Evolutionary conservation across 2,113 vertebrate species (phyloP), one percentile per base, ranked within the genome.

Genomic region (Raja brachyura): DNA sequence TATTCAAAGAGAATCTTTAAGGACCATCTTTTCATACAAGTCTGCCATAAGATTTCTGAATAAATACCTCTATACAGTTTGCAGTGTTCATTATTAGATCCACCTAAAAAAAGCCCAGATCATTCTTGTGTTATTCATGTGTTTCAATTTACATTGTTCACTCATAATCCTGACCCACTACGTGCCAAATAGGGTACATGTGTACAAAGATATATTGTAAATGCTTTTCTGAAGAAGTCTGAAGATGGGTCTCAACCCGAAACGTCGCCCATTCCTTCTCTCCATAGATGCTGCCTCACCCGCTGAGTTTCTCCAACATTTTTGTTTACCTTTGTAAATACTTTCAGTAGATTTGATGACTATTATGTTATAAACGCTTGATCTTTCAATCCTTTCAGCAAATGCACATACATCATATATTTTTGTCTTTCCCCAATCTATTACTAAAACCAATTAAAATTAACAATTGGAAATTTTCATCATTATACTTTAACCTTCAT

Each of bases 401-500:
- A 66, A 16, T 33, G 3, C 14, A 6, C n/a, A 90, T 9, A 14
- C 31, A 54, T 92, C 20, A 92, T 25, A 48, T 10, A 25, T 22
- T 28, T 25, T 63, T 70, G 39, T 48, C 39, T 9, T 39, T 74
- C 28, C 18, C 28, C 33, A 73, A 20, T 25, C 66, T 66, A 33
- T 18, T 90, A 39, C n/a, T 70, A 20, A 16, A 73, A 22, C 18
- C 18, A 5, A 20, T 70, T 20, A 90, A 28, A 25, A 13, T 22
- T 1, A 92, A 39, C n/a, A 25, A 73, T 92, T 18, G 68, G 18
- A 90, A 66, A 39, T 7, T 39, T 73, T 73, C 16, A 73, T 18
- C n/a, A 70, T 92, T 25, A 92, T 39, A 70, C 61, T 68, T 92
- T 92, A 66, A 92, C 33, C 39, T 66, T 56, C 31, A 59, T 81